Percentiles rank a stretch among this genome's conserved stretches.
These are phyloP conservation scores for Crotalus viridis DNA, from an alignment of 2,113 vertebrate genomes.

Conservation along the genomic window DNA sequence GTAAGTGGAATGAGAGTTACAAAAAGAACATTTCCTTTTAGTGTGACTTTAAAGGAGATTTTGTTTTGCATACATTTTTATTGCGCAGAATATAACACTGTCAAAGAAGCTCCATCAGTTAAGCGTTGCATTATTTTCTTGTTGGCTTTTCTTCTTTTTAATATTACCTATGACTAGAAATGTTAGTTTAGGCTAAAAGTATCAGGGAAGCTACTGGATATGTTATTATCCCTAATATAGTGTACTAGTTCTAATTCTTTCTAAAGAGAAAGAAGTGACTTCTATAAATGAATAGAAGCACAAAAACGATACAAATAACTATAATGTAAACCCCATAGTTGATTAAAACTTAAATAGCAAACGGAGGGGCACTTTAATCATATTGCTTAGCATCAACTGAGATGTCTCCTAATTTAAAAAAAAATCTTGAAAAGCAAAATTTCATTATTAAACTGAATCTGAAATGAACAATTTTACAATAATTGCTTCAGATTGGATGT, in stretches of 20 bases:
- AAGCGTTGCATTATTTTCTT: not conserved
- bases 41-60: not conserved
- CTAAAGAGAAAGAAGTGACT: not conserved
- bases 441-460: not conserved
- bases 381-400: not conserved
- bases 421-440: not conserved
- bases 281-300: not conserved
- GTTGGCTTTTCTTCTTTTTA: not conserved
- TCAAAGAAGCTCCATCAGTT: not conserved
- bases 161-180: conserved; percentile 42
- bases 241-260: not conserved
- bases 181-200: conserved; percentile 38
- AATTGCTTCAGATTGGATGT: not conserved
- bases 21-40: not conserved
- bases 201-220: not conserved
- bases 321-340: not conserved
- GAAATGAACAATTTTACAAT: not conserved
- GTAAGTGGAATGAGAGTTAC: not conserved
- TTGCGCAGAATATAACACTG: not conserved
- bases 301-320: not conserved
- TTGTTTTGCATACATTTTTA: conserved; percentile 34
- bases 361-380: not conserved
- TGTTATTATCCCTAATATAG: not conserved
- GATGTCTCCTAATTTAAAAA: not conserved
- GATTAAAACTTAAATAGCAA: not conserved